phyloP scores from a whole-genome alignment of 2,888 invertebrate genomes.

The Merodon equestris region DNA sequence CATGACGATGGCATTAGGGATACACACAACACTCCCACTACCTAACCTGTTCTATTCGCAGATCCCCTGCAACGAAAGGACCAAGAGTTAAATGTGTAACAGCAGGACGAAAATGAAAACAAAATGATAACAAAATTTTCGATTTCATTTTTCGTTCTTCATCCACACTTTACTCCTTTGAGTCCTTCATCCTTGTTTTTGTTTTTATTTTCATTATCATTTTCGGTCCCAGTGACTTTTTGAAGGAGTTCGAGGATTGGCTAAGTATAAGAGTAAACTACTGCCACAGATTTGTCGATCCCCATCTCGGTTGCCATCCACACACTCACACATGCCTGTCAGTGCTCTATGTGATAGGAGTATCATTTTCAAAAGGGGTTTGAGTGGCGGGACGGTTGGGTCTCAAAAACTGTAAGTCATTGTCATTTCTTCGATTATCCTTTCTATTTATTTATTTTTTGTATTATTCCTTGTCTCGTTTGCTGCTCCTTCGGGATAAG shows the following conservation, averaged over 20 bases:
- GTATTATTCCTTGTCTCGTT: too few relatives aligned
- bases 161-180: not conserved
- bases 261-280: constrained; percentile 61
- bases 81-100: constrained; percentile 8
- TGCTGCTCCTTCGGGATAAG: not conserved
- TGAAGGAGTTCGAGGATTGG: constrained; percentile 43
- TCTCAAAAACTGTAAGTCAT: constrained; percentile 49
- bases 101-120: constrained; percentile 24
- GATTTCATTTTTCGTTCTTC: constrained; percentile 37
- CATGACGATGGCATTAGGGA: constrained; percentile 57
- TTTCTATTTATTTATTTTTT: constrained; percentile 47
- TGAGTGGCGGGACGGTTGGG: not conserved
- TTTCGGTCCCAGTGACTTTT: constrained; percentile 53
- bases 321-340: constrained; percentile 21
- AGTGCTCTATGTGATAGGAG: constrained; percentile 52
- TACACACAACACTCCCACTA: not conserved
- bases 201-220: constrained; percentile 24
- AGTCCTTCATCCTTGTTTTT: constrained; percentile 29
- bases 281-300: constrained; percentile 68
- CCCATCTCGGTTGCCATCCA: too few relatives aligned
- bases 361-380: constrained; percentile 52
- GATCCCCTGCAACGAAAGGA: too few relatives aligned
- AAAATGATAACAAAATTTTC: constrained; percentile 60
- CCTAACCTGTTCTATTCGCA: too few relatives aligned
- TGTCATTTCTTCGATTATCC: constrained; percentile 67